Conservation (phyloP, 1,140 invertebrate species). For the Gryon sp. region DNA sequence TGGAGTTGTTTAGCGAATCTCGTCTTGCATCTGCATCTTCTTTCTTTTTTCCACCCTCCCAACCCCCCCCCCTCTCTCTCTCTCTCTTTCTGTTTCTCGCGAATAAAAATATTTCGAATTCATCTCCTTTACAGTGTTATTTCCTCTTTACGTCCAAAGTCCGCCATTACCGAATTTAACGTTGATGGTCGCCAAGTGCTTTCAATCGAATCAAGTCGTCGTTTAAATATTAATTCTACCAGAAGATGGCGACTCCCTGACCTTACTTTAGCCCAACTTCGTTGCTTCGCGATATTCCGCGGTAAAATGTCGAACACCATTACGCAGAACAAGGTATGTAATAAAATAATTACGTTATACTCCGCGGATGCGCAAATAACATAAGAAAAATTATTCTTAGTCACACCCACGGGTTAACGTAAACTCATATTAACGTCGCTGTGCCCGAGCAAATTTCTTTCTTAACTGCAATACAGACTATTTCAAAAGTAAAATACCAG, state of each 20-base stretch:
- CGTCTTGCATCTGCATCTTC: conserved; percentile 18
- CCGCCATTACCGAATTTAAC: conserved; percentile 23
- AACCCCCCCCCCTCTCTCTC: too few relatives aligned
- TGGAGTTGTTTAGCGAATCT: conserved; percentile 39
- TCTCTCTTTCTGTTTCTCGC: too few relatives aligned
- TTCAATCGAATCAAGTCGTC: conserved; percentile 19
- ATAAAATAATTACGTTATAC: conserved; percentile 55
- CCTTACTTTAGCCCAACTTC: neutral
- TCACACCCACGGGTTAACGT: conserved; percentile 51
- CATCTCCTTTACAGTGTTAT: conserved; percentile 16
- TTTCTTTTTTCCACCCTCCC: too few relatives aligned
- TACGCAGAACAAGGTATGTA: conserved; percentile 6
- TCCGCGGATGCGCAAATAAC: conserved; percentile 44
- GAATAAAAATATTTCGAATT: conserved; percentile 47
- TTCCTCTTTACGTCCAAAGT: conserved; percentile 15
- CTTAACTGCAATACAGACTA: conserved; percentile 61
- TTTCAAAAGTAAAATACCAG: conserved; percentile 57
- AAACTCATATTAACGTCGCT: conserved; percentile 59
- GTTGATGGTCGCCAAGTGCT: conserved; percentile 15
- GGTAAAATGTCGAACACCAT: neutral
- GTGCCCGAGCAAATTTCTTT: conserved; percentile 50
- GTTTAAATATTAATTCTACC: conserved; percentile 25
- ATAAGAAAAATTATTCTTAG: conserved; percentile 58
- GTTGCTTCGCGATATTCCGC: neutral
- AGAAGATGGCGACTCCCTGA: neutral